phyloP scores from a whole-genome alignment of 2,888 invertebrate species.

The Molanna angustata region DNA sequence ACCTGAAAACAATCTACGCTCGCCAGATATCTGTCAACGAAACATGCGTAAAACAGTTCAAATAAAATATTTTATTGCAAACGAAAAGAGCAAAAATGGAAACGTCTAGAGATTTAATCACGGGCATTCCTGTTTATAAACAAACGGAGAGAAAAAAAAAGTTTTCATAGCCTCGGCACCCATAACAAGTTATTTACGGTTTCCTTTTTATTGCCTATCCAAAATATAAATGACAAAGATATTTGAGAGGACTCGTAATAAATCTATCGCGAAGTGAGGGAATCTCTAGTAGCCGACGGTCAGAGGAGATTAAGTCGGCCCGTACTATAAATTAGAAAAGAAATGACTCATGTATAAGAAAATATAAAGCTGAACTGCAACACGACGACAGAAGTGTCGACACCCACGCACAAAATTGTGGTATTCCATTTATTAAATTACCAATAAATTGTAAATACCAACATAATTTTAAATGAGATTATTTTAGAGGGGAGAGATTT shows the following conservation, averaged over 20 bases:
- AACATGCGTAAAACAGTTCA: conserved; percentile 1
- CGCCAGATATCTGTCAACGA: background rate
- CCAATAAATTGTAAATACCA: too few species aligned
- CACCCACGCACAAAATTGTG: too few species aligned
- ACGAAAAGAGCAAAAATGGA: conserved; percentile 9
- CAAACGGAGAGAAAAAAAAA: conserved; percentile 6
- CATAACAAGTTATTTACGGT: conserved; percentile 29
- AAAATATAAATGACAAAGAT: conserved; percentile 30
- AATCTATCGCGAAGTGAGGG: conserved; percentile 28
- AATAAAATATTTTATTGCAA: conserved; percentile 15
- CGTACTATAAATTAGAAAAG: background rate
- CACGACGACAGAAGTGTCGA: too few species aligned
- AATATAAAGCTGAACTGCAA: too few species aligned
- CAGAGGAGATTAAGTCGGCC: conserved; percentile 15
- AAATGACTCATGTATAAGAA: too few species aligned
- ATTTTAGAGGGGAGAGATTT: too few species aligned
- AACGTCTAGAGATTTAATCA: conserved; percentile 17
- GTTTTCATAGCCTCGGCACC: conserved; percentile 20
- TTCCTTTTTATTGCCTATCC: conserved; percentile 27
- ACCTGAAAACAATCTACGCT: background rate
- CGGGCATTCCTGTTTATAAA: conserved; percentile 15
- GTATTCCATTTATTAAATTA: too few species aligned
- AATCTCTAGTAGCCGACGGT: conserved; percentile 21
- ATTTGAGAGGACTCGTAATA: conserved; percentile 26
- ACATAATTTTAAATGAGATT: too few species aligned